A percentile compares a stretch with the other conserved stretches of the same genome.
phyloP scores from a whole-genome alignment of 2,888 invertebrate species.

The Rotaria sp. region DNA sequence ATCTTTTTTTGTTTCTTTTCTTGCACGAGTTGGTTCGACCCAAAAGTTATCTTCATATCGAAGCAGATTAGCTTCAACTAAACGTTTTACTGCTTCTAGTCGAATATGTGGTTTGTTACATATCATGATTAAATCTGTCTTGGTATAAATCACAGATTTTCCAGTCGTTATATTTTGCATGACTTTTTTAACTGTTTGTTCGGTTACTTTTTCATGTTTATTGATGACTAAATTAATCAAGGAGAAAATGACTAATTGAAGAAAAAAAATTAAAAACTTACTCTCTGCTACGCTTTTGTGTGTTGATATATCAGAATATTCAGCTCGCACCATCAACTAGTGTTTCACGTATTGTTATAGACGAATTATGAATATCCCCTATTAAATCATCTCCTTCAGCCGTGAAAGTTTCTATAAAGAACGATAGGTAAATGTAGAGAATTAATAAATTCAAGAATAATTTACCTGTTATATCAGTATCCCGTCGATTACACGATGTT shows the following conservation, averaged over 20 bases:
- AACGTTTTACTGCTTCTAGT: not conserved
- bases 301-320: not conserved
- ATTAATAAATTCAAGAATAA: too few relatives aligned
- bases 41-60: not conserved
- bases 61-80: not conserved
- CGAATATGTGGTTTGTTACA: not conserved
- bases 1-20: not conserved
- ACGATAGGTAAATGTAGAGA: too few relatives aligned
- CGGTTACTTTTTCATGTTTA: not conserved
- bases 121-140: not conserved
- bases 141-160: not conserved
- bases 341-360: too few relatives aligned
- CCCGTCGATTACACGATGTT: too few relatives aligned
- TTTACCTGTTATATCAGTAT: too few relatives aligned
- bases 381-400: too few relatives aligned
- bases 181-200: not conserved
- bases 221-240: not conserved
- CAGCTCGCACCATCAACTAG: not conserved
- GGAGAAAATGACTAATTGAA: not conserved
- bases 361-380: not conserved
- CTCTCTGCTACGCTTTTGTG: not conserved
- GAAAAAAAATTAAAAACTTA: not conserved
- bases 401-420: too few relatives aligned
- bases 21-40: not conserved
- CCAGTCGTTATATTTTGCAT: not conserved